Conservation (phyloP, 2,797 vertebrate genomes). For the Gadopsis marmoratus region DNA sequence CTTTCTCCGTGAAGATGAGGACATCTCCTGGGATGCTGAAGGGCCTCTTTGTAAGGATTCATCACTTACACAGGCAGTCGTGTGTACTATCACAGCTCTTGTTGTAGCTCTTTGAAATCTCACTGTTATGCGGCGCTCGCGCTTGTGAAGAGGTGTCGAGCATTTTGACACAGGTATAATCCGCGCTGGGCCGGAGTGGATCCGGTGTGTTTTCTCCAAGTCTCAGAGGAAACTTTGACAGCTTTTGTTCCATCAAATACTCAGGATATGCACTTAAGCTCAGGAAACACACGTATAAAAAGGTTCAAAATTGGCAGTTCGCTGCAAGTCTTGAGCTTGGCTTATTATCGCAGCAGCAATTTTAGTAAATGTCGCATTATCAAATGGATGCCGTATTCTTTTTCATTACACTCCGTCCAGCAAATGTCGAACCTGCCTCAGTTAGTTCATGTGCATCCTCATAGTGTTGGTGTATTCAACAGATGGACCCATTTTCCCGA, state of each 20-base stretch:
- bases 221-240: constrained; percentile 71
- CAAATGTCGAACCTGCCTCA: neutral
- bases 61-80: constrained; percentile 76
- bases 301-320: constrained; percentile 18
- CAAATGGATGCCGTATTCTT: neutral
- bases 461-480: constrained; percentile 1
- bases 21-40: constrained; percentile 79
- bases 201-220: constrained; percentile 44
- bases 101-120: constrained; percentile 82
- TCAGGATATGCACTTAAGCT: constrained; percentile 46
- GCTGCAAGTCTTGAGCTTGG: constrained; percentile 17
- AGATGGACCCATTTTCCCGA: neutral
- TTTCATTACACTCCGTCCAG: neutral
- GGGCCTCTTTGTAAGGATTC: constrained; percentile 82
- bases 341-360: constrained; percentile 9
- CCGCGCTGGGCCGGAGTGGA: constrained; percentile 63
- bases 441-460: constrained; percentile 5
- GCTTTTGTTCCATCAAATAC: constrained; percentile 37
- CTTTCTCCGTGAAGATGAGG: constrained; percentile 75
- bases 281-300: constrained; percentile 20
- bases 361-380: constrained; percentile 13
- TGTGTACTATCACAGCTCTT: constrained; percentile 79
- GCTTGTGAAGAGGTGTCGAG: constrained; percentile 77
- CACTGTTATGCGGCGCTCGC: constrained; percentile 70
- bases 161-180: constrained; percentile 79